Percentiles rank a stretch among this genome's conserved stretches.
These are phyloP conservation scores for Leucoraja erinaceus DNA, from an alignment of 2,113 vertebrate species.

Conservation along the genomic window DNA sequence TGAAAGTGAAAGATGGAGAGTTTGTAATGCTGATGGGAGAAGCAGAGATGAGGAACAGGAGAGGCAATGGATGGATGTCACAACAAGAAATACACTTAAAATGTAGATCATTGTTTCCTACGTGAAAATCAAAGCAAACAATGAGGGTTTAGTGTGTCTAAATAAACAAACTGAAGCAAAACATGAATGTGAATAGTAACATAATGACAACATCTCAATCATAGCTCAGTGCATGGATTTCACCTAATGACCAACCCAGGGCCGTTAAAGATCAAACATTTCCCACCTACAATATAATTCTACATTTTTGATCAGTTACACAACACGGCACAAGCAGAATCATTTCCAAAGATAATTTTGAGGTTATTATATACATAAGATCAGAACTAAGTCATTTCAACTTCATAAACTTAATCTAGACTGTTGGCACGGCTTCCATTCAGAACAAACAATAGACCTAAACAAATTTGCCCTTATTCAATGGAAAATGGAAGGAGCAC, in stretches of 20 bases:
- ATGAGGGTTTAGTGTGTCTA: not conserved
- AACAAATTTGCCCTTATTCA: not conserved
- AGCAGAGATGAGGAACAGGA: too few relatives aligned
- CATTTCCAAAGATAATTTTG: not conserved
- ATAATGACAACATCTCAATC: not conserved
- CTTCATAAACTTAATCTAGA: not conserved
- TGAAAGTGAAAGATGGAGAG: not conserved
- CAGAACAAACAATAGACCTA: not conserved
- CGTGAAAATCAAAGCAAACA: not conserved
- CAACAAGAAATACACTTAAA: not conserved
- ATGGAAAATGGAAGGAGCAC: not conserved
- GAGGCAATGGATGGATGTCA: too few relatives aligned
- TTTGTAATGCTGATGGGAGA: too few relatives aligned
- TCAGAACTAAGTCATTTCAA: not conserved
- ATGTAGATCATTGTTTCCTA: not conserved
- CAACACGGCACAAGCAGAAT: not conserved
- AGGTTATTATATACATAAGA: not conserved
- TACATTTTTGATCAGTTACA: not conserved
- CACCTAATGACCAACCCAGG: not conserved
- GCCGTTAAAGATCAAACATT: slow-evolving; percentile 9
- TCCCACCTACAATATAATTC: not conserved
- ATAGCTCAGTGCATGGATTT: not conserved
- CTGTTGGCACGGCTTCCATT: not conserved
- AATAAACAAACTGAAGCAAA: not conserved
- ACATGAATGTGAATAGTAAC: not conserved